Base-by-base conservation (phyloP, 37 sponge, comb jelly and placozoan genomes). In the Beroe ovata region DNA sequence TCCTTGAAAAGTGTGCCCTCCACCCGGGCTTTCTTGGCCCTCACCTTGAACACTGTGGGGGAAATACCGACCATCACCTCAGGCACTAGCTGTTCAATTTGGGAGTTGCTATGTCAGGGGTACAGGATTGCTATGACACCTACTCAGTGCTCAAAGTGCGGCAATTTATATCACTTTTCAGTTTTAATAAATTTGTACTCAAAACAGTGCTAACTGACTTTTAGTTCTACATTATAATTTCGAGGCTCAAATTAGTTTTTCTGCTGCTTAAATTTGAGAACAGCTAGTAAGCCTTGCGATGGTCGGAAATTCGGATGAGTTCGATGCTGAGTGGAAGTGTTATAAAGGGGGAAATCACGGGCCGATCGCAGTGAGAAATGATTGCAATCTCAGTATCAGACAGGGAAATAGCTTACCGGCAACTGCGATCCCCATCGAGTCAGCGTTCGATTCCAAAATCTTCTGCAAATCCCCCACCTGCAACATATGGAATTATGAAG, bases 371-470 rank as follows among this genome's bases (percentile, higher is more conserved):
- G n/a, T n/a, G n/a, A n/a, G n/a, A n/a, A n/a, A n/a, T n/a, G n/a
- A n/a, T n/a, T n/a, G n/a, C 59, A 16, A 58, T 19, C 11, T 58
- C 11, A 58, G 16, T 58, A 58, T 19, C 59, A 16, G 16, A 58
- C 59, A 58, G 16, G 59, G 59, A 58, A 11, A 62, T 4, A 16
- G 63, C 36, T 66, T 66, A 66, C 69, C 69, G 29, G 69, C 69
- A 25, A 66, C 69, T 29, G 35, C 33, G 2, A 66, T 66, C 35
- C 69, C 69, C 69, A 66, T 66, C 11, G 69, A 66, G 30, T 66
- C 35, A 11, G 69, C 69, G 30, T 66, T 66, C 16, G 69, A 66
- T 30, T 66, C 69, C 36, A 66, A 18, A 30, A 66, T 66, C 16
- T 33, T 29, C 69, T 66, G 69, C 1, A 66, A 18, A 18, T 66